Percentiles rank a stretch among this genome's conserved stretches.
These are phyloP conservation scores for Dermochelys coriacea DNA, from an alignment of 2,797 vertebrate species.

Conservation along the genomic window DNA sequence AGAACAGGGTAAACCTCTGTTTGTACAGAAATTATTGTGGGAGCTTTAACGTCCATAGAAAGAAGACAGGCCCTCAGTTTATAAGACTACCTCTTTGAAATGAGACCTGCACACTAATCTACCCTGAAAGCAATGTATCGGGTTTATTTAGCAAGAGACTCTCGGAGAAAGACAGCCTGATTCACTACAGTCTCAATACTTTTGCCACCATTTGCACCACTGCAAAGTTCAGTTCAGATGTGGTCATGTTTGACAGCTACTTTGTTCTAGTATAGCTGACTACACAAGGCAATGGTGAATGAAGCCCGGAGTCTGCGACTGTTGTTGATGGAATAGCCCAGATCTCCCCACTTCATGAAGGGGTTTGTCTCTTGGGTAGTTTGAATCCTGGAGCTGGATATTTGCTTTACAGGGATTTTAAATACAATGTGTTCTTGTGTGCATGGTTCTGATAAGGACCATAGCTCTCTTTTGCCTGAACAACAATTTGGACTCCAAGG, in stretches of 20 bases:
- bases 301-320: too few relatives aligned
- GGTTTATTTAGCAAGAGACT: too few relatives aligned
- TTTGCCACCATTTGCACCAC: too few relatives aligned
- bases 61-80: not conserved
- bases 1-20: fast-evolving
- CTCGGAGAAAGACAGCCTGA: too few relatives aligned
- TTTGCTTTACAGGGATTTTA: not conserved
- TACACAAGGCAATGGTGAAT: too few relatives aligned
- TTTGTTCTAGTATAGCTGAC: too few relatives aligned
- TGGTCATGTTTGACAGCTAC: too few relatives aligned
- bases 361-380: too few relatives aligned
- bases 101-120: fast-evolving
- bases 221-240: too few relatives aligned
- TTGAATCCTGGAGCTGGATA: not conserved
- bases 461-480: not conserved
- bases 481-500: not conserved
- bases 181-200: too few relatives aligned
- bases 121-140: fast-evolving
- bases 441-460: not conserved
- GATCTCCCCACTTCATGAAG: too few relatives aligned
- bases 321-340: too few relatives aligned
- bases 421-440: fast-evolving
- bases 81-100: not conserved
- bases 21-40: fast-evolving
- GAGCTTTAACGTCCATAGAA: not conserved